These are phyloP conservation scores for Paramuricea clavata DNA, from an alignment of 92 coral and sea anemone genomes.

Conservation along the genomic window DNA sequence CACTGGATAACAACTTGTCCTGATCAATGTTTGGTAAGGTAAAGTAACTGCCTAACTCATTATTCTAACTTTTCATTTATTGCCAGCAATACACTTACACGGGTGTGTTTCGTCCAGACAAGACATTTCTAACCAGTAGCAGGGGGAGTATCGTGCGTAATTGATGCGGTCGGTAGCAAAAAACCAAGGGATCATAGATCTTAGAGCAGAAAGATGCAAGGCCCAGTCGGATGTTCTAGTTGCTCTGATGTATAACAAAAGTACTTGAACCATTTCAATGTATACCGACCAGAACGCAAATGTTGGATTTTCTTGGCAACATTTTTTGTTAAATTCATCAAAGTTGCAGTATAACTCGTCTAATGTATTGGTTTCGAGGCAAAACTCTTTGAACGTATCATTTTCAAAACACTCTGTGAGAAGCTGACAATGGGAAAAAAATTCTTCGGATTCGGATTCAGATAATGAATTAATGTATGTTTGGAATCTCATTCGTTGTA, in stretches of 20 bases:
- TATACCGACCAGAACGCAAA: constrained; percentile 13
- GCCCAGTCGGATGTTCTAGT: constrained; percentile 35
- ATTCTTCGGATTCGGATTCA: too few species aligned
- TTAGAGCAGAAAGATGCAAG: constrained; percentile 8
- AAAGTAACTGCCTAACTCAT: too few species aligned
- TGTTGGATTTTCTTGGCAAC: constrained; percentile 15
- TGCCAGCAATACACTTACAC: neutral
- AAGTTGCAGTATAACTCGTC: neutral
- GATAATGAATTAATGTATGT: too few species aligned
- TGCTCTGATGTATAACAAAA: constrained; percentile 17
- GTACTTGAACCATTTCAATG: constrained; percentile 28
- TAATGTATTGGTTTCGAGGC: neutral
- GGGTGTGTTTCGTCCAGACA: constrained; percentile 7
- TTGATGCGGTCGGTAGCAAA: constrained; percentile 21
- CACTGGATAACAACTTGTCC: too few species aligned
- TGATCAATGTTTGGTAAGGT: too few species aligned
- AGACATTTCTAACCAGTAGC: constrained; percentile 26
- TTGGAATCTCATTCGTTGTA: too few species aligned
- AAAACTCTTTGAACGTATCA: neutral
- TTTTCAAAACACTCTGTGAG: too few species aligned
- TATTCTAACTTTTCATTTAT: too few species aligned
- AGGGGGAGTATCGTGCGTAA: constrained; percentile 15
- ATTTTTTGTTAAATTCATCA: constrained; percentile 4
- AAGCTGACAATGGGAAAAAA: too few species aligned
- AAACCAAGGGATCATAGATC: constrained; percentile 25